Conservation (phyloP, 2,888 invertebrate species). For the Xylophagus ater region DNA sequence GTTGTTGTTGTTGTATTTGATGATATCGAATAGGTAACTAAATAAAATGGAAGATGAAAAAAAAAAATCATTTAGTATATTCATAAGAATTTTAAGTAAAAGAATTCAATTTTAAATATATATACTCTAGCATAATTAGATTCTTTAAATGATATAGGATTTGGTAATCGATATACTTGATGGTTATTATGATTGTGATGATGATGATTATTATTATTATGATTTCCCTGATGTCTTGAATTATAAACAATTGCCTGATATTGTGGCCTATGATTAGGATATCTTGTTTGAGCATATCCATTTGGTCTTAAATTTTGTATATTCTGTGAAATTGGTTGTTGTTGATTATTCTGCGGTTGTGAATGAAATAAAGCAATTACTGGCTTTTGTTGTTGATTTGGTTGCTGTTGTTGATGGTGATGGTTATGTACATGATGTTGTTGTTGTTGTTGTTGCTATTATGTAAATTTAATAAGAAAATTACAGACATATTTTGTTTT, state of each 20-base stretch:
- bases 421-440: conserved; percentile 1
- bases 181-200: conserved; percentile 10
- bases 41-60: no score
- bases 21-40: conserved; percentile 2
- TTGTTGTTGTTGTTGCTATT: conserved; percentile 10
- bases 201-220: background rate
- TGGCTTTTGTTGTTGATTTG: conserved; percentile 12
- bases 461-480: no score
- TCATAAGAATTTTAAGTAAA: no score
- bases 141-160: conserved; percentile 13
- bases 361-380: background rate
- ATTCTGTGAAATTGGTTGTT: conserved; percentile 18
- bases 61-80: no score
- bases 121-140: conserved; percentile 9
- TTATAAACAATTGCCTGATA: conserved; percentile 15
- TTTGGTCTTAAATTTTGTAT: conserved; percentile 25
- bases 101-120: background rate
- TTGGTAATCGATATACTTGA: conserved; percentile 8
- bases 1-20: background rate
- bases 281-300: background rate
- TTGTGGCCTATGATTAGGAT: conserved; percentile 13
- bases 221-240: conserved; percentile 10
- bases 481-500: conserved; percentile 8
- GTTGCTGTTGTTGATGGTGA: conserved; percentile 16
- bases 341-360: conserved; percentile 1